Base-by-base conservation (phyloP, 2,797 vertebrate species). In the Crenichthys baileyi region DNA sequence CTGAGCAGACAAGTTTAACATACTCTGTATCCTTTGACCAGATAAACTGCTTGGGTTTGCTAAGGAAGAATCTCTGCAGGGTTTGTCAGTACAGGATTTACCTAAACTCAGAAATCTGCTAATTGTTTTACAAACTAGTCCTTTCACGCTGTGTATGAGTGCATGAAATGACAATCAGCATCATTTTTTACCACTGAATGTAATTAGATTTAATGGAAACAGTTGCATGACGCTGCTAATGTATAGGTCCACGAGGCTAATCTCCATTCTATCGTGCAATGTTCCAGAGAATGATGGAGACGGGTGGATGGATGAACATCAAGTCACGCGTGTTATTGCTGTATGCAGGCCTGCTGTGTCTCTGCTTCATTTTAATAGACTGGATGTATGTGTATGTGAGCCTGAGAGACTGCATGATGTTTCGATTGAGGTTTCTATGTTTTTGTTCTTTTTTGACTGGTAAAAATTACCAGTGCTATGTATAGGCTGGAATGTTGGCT, bases 271-370 rank as follows among this genome's bases (percentile, higher is more conserved):
- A 16, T 89, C 85, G 80, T 77, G 84, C 74, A 87, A 82, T 4
- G 31, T 65, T 56, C 20, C 73, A 0, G 12, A 68, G 81, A 83
- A 86, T 82, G 82, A 87, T 76, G 55, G 63, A 22, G 16, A 36
- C 79, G 76, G 82, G 79, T 84, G 79, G 76, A 51, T 72, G 76
- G 80, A 85, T 87, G 80, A 84, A 65, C 77, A 48, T 83, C 68
- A 70, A 78, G 81, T 88, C 79, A 86, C 0, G 22, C 39, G n/a
- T 68, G 65, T n/a, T 6, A 67, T 41, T 67, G 63, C 36, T 67
- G 36, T n/a, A 5, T 68, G 51, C 79, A 56, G 44, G 77, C 44
- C 29, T 79, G 15, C 13, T 39, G 29, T 53, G 22, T 63, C 74
- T 79, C 56, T 61, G 50, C 41, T 1, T 73, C 36, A 41, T 60